Evolutionary conservation across 2,797 vertebrate species (phyloP).

Genomic region (Acestrorhynchus altus): DNA sequence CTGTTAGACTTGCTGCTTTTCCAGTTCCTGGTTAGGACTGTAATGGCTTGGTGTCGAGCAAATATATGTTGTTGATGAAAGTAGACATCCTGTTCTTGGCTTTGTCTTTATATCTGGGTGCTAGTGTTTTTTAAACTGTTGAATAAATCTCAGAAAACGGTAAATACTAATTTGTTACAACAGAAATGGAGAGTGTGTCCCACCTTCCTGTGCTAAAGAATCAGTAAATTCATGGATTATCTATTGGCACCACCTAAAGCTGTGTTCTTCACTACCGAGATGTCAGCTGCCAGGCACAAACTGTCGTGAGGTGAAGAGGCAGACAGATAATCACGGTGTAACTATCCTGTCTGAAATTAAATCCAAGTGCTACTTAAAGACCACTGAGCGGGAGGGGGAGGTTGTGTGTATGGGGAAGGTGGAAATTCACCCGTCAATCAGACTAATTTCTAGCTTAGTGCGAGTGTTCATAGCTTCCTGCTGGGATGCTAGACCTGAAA

Average conservation of each 20-base stretch:
- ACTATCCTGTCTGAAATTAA: constrained; percentile 44
- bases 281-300: not conserved
- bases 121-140: too few species aligned
- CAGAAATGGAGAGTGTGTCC: not conserved
- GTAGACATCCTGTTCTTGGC: not conserved
- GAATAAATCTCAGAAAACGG: not conserved
- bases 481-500: constrained; percentile 32
- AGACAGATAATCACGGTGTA: constrained; percentile 33
- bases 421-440: constrained; percentile 32
- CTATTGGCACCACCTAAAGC: constrained; percentile 31
- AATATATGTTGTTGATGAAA: too few species aligned
- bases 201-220: not conserved
- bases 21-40: too few species aligned
- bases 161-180: too few species aligned
- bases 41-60: too few species aligned
- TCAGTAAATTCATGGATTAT: not conserved
- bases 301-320: constrained; percentile 9
- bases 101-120: not conserved
- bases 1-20: too few species aligned
- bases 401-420: not conserved
- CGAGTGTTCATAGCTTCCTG: constrained; percentile 20
- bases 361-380: constrained; percentile 40
- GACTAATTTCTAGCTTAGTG: constrained; percentile 23
- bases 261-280: not conserved
- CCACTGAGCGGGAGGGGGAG: not conserved